Percentiles rank a stretch among this genome's conserved stretches.
phyloP scores from a whole-genome alignment of 1,140 invertebrate genomes.

The Oreohelix idahoensis region DNA sequence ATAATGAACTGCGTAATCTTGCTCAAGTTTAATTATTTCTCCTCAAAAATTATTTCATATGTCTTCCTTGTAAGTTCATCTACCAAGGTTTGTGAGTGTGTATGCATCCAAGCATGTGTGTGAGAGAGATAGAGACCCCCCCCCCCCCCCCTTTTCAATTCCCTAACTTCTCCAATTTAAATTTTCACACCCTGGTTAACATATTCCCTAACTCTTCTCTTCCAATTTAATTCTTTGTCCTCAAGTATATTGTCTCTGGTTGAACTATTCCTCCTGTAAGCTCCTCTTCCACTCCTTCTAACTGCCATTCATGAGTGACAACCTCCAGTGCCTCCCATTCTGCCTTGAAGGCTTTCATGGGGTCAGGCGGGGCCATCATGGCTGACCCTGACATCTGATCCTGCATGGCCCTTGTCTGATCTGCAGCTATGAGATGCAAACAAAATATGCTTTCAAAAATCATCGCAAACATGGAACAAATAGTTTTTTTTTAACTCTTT shows the following conservation, averaged over 20 bases:
- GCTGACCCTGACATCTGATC: slow-evolving; percentile 98
- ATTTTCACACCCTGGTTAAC: too few species aligned
- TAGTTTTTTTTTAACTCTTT: too few species aligned
- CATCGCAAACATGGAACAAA: too few species aligned
- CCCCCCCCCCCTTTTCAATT: too few species aligned
- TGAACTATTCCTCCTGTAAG: slow-evolving; percentile 71
- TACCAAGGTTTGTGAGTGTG: too few species aligned
- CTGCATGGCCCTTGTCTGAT: slow-evolving; percentile 96
- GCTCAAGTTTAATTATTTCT: too few species aligned
- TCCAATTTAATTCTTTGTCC: slow-evolving; percentile 31
- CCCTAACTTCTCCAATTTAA: too few species aligned
- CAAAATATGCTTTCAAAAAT: slow-evolving; percentile 1
- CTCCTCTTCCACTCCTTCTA: slow-evolving; percentile 84
- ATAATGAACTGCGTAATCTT: too few species aligned
- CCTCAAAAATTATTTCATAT: too few species aligned
- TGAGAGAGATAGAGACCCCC: too few species aligned
- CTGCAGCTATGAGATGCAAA: slow-evolving; percentile 79
- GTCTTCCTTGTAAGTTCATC: too few species aligned
- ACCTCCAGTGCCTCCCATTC: slow-evolving; percentile 99
- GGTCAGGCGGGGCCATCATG: slow-evolving; percentile 96
- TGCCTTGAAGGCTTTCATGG: slow-evolving; percentile 98
- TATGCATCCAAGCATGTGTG: too few species aligned
- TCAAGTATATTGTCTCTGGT: slow-evolving; percentile 69
- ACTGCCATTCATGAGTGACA: slow-evolving; percentile 90
- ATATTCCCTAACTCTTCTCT: not conserved